Evolutionary conservation across 37 sponge, comb jelly and placozoan species (phyloP).

Genomic region (Hormiphora californensis): DNA sequence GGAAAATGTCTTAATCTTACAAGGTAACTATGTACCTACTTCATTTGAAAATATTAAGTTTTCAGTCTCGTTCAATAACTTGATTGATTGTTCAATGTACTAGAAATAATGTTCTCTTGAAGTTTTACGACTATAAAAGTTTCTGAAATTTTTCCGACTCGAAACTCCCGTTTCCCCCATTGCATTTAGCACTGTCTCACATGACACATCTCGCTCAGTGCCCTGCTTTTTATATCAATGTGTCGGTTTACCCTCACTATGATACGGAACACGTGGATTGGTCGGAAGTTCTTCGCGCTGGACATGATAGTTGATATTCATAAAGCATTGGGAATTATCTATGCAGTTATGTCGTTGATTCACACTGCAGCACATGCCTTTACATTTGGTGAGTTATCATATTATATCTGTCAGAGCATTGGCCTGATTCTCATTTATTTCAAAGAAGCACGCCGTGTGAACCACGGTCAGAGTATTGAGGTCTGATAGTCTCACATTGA

Average conservation of each 20-base stretch:
- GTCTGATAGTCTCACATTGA: too few species aligned
- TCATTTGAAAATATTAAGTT: too few species aligned
- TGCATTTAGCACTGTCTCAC: neutral
- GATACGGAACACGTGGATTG: conserved; percentile 11
- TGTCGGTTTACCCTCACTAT: conserved; percentile 14
- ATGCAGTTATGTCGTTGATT: neutral
- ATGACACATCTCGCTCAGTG: neutral
- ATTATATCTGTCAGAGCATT: too few species aligned
- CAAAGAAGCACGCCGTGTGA: too few species aligned
- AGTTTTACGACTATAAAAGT: too few species aligned
- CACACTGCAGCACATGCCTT: conserved; percentile 40
- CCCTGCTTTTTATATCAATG: conserved; percentile 10
- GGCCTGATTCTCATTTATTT: too few species aligned
- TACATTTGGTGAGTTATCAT: neutral
- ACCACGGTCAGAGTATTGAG: too few species aligned
- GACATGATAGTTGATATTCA: conserved; percentile 43
- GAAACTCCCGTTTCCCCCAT: neutral
- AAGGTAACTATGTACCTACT: neutral
- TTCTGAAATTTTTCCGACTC: neutral
- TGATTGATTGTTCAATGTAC: too few species aligned
- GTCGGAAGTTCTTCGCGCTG: conserved; percentile 47
- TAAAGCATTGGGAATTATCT: neutral
- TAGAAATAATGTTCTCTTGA: too few species aligned
- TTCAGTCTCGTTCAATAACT: too few species aligned
- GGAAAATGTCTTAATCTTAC: conserved; percentile 41